These are phyloP conservation scores for Gasterosteus aculeatus DNA, from an alignment of 2,113 vertebrate genomes.

Conservation along the genomic window DNA sequence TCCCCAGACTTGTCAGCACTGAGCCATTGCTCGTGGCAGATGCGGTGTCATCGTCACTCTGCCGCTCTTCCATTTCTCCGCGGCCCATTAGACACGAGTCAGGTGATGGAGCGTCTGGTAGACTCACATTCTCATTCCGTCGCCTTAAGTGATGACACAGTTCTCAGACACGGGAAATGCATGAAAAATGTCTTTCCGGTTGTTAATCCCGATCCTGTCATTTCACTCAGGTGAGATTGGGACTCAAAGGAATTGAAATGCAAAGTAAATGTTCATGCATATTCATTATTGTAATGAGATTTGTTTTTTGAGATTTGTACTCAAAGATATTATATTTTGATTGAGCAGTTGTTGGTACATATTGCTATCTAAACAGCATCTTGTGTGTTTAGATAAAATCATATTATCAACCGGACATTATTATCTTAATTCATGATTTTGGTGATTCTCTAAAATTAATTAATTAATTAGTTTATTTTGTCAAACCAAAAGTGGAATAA, in stretches of 20 bases:
- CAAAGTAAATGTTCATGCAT: no score
- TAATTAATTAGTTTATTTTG: background rate
- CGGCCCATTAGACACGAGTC: constrained; percentile 53
- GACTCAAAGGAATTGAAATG: background rate
- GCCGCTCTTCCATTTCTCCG: constrained; percentile 32
- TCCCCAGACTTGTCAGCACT: constrained; percentile 8
- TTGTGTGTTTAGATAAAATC: background rate
- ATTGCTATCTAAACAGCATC: background rate
- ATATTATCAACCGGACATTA: no score
- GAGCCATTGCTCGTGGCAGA: constrained; percentile 58
- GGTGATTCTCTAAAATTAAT: background rate
- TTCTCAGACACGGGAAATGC: constrained; percentile 11
- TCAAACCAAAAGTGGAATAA: background rate
- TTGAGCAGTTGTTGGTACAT: background rate
- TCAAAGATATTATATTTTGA: background rate
- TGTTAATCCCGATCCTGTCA: constrained; percentile 1
- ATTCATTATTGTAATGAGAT: background rate
- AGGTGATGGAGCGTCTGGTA: constrained; percentile 48
- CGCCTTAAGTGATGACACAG: constrained; percentile 34
- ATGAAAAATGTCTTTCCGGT: constrained; percentile 11
- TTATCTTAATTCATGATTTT: background rate
- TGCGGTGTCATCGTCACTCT: constrained; percentile 47
- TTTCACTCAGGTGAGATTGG: background rate
- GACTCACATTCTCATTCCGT: constrained; percentile 33
- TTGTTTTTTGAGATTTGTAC: no score